Base-by-base conservation (phyloP, 2,888 invertebrate species). In the Eurytoma adleriae region DNA sequence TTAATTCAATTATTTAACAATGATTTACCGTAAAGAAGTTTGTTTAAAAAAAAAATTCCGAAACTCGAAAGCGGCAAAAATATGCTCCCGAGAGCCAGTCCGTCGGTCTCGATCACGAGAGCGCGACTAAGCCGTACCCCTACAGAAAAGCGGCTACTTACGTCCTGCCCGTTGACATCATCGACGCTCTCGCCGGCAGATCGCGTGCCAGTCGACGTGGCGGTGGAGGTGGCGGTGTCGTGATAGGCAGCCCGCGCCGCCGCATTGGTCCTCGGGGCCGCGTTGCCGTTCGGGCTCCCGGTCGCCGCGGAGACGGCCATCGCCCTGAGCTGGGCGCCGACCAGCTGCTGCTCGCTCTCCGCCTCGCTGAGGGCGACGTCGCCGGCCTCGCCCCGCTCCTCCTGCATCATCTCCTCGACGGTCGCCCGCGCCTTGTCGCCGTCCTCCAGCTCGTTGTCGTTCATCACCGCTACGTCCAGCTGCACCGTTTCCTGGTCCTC, bases 241-340 rank as follows among this genome's bases (percentile, higher is more conserved):
- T 85, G 86, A 85, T 86, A 86, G 90, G 89, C 88, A 90, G 89
- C 88, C 90, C 86, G 91, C 91, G 84, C 92, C 91, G 85, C 71
- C 56, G 75, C 71, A 85, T 85, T 67, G n/a, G 54, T 54, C 82
- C 71, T 83, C 85, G 78, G 80, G 54, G 16, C 54, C n/a, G 14
- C 79, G 71, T 77, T 24, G 62, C 20, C 13, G 62, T n/a, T 20
- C 61, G 52, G 20, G 57, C 77, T 54, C 57, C 54, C 24, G 20
- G 77, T 54, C 64, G 72, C 56, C 69, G 57, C 61, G 24, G 80
- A 80, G 64, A 82, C 82, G 71, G 82, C 82, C 82, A 82, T 82
- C 75, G 82, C 82, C 75, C 82, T 57, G 13, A 82, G 80, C 73
- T 82, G 82, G 0, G 82, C 80, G 72, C 80, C 80, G 16, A 82